A percentile compares a stretch with the other conserved stretches of the same genome.
Conservation (phyloP, 2,797 vertebrate species). For the Scolopax bukidnonensis region DNA sequence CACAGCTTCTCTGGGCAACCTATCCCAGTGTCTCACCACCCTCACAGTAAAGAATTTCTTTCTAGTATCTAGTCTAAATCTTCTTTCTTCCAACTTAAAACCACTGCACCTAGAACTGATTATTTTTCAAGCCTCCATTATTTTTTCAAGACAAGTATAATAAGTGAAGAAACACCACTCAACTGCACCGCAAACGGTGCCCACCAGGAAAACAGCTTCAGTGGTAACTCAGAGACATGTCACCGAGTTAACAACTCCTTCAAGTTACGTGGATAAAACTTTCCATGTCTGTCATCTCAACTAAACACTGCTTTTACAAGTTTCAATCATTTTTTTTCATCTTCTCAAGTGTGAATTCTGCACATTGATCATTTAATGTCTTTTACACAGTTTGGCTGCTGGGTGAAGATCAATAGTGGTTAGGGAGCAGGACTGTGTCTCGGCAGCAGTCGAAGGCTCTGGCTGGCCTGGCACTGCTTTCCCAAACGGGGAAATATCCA, state of each 20-base stretch:
- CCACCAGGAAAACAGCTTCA: neutral
- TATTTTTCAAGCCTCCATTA: neutral
- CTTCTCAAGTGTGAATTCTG: neutral
- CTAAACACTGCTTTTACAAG: fast-evolving
- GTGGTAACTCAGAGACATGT: fast-evolving
- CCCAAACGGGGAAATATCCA: neutral
- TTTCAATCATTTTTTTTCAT: neutral
- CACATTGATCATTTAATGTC: neutral
- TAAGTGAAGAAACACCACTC: neutral
- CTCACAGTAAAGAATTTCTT: too few species aligned
- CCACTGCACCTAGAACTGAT: neutral
- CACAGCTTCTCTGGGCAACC: too few species aligned
- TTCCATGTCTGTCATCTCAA: neutral
- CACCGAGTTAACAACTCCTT: neutral
- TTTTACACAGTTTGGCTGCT: neutral
- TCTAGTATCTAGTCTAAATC: too few species aligned
- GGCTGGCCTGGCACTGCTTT: neutral
- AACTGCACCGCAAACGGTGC: fast-evolving
- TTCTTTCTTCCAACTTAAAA: too few species aligned
- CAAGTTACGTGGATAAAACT: neutral
- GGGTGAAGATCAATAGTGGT: neutral
- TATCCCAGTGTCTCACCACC: too few species aligned
- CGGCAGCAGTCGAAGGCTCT: neutral
- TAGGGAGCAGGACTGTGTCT: neutral
- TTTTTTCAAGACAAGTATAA: neutral